phyloP scores from a whole-genome alignment of 2,888 invertebrate genomes.

The Orthonevra nobilis region DNA sequence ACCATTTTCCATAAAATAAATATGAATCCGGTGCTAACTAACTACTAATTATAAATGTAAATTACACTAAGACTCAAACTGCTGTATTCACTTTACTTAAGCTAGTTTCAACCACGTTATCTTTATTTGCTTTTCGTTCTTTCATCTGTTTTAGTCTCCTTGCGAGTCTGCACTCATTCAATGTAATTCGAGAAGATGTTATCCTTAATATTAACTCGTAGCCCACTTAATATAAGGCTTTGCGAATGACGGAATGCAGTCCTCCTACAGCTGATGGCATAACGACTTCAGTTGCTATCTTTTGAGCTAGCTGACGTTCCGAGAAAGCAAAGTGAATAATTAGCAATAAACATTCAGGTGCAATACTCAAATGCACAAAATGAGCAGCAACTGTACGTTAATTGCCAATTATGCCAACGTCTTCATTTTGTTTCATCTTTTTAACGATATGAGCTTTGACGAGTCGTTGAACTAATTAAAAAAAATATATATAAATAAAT shows the following conservation, averaged over 20 bases:
- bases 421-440: background rate
- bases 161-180: constrained; percentile 21
- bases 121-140: constrained; percentile 25
- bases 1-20: constrained; percentile 36
- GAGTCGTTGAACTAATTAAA: background rate
- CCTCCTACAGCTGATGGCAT: constrained; percentile 12
- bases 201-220: constrained; percentile 22
- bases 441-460: background rate
- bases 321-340: constrained; percentile 63
- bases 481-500: too few species aligned
- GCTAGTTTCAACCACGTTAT: constrained; percentile 4
- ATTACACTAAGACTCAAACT: constrained; percentile 30
- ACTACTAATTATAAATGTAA: constrained; percentile 54
- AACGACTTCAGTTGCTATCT: constrained; percentile 22
- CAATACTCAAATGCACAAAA: constrained; percentile 32
- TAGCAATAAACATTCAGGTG: constrained; percentile 64
- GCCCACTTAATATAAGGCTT: constrained; percentile 18
- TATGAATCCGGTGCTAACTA: constrained; percentile 46
- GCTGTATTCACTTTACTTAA: constrained; percentile 9
- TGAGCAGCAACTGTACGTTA: constrained; percentile 48
- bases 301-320: constrained; percentile 19
- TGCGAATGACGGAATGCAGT: constrained; percentile 21
- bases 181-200: constrained; percentile 24
- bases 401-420: constrained; percentile 58
- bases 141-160: constrained; percentile 14